These are phyloP conservation scores for Akabosia matsudoensis DNA, from an alignment of 1,140 invertebrate genomes.

Conservation along the genomic window DNA sequence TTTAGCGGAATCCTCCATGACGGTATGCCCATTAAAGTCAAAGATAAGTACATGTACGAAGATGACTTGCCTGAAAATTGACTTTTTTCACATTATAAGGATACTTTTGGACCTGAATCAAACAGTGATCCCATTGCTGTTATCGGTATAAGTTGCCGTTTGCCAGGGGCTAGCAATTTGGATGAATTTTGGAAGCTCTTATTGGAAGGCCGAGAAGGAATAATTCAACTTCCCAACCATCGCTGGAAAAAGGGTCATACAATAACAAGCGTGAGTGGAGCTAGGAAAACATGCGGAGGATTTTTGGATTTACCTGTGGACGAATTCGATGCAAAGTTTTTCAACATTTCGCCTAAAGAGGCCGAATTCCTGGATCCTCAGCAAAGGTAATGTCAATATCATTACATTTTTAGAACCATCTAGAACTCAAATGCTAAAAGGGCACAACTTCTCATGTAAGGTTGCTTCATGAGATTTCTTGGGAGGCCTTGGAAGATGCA, in stretches of 20 bases:
- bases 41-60: too few relatives aligned
- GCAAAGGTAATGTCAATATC: too few relatives aligned
- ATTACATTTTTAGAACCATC: too few relatives aligned
- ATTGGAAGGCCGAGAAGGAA: not conserved
- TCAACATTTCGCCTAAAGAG: constrained; percentile 49
- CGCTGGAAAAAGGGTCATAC: not conserved
- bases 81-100: too few relatives aligned
- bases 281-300: not conserved
- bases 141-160: constrained; percentile 1
- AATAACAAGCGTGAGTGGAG: not conserved
- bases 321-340: constrained; percentile 2
- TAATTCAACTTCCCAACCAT: not conserved
- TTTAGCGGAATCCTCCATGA: not conserved
- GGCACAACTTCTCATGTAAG: too few relatives aligned
- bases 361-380: constrained; percentile 63
- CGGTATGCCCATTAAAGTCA: too few relatives aligned
- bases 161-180: constrained; percentile 1
- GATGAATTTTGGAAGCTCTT: not conserved
- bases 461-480: constrained; percentile 58
- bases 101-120: too few relatives aligned
- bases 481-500: constrained; percentile 61
- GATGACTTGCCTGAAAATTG: too few relatives aligned
- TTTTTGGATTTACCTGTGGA: not conserved
- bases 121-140: constrained; percentile 7
- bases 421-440: too few relatives aligned